phyloP scores from a whole-genome alignment of 2,888 invertebrate genomes.

The Geophilus truncorum region DNA sequence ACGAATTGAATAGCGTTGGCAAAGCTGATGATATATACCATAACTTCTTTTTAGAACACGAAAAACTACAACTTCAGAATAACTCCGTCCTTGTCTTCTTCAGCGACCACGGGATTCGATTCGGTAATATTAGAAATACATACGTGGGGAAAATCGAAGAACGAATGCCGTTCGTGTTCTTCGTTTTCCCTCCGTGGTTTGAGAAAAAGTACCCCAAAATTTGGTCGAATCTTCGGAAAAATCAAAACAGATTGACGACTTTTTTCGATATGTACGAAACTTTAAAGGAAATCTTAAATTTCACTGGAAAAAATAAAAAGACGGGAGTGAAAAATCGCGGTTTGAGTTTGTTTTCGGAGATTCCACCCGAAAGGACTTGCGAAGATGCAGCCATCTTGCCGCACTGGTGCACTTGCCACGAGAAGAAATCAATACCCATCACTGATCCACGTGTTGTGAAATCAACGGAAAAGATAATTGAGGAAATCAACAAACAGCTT shows the following conservation, averaged over 20 bases:
- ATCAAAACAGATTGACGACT: conserved; percentile 66
- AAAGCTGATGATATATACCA: conserved; percentile 64
- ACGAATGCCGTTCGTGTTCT: conserved; percentile 72
- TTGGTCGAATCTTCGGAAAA: conserved; percentile 60
- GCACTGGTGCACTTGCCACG: conserved; percentile 85
- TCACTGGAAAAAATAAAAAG: conserved; percentile 40
- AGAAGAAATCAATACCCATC: too few relatives aligned
- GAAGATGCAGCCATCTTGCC: conserved; percentile 68
- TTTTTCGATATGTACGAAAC: conserved; percentile 47
- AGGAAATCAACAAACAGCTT: too few relatives aligned
- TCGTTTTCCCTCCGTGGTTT: conserved; percentile 69
- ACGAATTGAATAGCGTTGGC: conserved; percentile 71
- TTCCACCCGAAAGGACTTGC: conserved; percentile 69
- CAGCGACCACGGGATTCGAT: conserved; percentile 50
- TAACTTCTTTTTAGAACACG: conserved; percentile 43
- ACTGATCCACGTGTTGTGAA: too few relatives aligned
- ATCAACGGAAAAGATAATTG: too few relatives aligned
- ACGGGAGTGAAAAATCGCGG: conserved; percentile 50
- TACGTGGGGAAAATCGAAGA: conserved; percentile 70
- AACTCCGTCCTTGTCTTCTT: conserved; percentile 42
- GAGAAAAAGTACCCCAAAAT: conserved; percentile 58
- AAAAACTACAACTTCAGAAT: too few relatives aligned
- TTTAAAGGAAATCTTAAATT: conserved; percentile 56
- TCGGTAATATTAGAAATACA: conserved; percentile 46
- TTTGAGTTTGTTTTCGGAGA: conserved; percentile 69